Evolutionary conservation across 1,140 invertebrate genomes (phyloP), one percentile per base, ranked within the genome.

Genomic region (Drosophila elegans): DNA sequence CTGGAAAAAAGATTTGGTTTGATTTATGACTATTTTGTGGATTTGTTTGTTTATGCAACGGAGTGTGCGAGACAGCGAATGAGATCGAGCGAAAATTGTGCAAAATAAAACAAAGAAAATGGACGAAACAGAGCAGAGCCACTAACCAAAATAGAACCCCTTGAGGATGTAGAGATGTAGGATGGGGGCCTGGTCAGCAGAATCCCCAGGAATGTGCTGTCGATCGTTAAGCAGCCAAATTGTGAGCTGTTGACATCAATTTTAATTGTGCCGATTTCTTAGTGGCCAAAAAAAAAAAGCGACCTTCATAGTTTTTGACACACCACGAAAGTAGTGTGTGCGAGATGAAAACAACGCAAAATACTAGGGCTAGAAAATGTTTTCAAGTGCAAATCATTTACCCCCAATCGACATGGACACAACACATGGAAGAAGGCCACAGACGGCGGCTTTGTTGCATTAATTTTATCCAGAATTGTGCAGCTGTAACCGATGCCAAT

Each of bases 401-500:
- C 72, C 72, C 72, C 71, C 72, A 74, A 74, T 74, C 72, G 72
- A 62, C 69, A 74, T 74, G 69, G 57, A 53, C 68, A 54, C 57
- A 51, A 74, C 48, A 62, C 45, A 41, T 74, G 51, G 29, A 44
- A 52, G 48, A 48, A 41, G 32, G 53, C 16, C 25, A 21, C 54
- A 10, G 48, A 39, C 36, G 44, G 57, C 44, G 51, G 69, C 68
- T 73, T 74, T 74, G 72, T 69, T 67, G 74, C 79, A 86, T 86
- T 86, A 78, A 85, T 85, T 82, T 86, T 86, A 86, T 86, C 82
- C 83, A 88, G 82, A 86, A 86, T 71, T 88, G 69, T 78, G 78
- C 82, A 86, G 83, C 78, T 88, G 83, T 88, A 86, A 86, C 82
- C 72, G 82, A 86, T 86, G 82, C 82, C 83, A 86, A 86, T 86